A percentile compares a stretch with the other conserved stretches of the same genome.
phyloP scores from a whole-genome alignment of 92 coral and sea anemone species.

The Meandrina meandrites region DNA sequence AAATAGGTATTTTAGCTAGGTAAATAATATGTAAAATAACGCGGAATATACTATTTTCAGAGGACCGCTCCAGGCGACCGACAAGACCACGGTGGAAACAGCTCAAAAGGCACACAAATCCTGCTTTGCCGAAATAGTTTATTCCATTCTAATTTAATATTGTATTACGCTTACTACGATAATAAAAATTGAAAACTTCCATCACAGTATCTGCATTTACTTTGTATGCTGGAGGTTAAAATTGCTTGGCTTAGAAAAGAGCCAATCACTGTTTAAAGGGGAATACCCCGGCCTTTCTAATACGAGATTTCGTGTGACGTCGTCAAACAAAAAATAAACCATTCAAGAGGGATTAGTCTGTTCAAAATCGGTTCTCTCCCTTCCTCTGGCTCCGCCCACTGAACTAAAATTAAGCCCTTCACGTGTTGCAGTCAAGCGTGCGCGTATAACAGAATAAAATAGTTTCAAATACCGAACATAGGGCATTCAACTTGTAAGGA shows the following conservation, averaged over 20 bases:
- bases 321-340: neutral
- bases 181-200: neutral
- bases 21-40: neutral
- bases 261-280: neutral
- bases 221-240: neutral
- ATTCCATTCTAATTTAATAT: neutral
- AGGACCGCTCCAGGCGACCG: neutral
- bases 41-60: neutral
- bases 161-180: neutral
- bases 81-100: neutral
- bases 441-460: neutral
- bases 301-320: neutral
- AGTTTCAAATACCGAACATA: too few relatives aligned
- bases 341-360: neutral
- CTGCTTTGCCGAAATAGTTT: neutral
- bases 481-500: too few relatives aligned
- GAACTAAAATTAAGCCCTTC: neutral
- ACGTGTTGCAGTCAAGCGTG: neutral
- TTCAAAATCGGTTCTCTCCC: conserved; percentile 22
- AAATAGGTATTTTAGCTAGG: neutral
- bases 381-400: conserved; percentile 22
- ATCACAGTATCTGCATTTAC: too few relatives aligned
- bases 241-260: neutral
- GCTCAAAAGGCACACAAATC: neutral
- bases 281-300: neutral